These are phyloP conservation scores for Tillus elongatus DNA, from an alignment of 2,888 invertebrate species.

Conservation along the genomic window DNA sequence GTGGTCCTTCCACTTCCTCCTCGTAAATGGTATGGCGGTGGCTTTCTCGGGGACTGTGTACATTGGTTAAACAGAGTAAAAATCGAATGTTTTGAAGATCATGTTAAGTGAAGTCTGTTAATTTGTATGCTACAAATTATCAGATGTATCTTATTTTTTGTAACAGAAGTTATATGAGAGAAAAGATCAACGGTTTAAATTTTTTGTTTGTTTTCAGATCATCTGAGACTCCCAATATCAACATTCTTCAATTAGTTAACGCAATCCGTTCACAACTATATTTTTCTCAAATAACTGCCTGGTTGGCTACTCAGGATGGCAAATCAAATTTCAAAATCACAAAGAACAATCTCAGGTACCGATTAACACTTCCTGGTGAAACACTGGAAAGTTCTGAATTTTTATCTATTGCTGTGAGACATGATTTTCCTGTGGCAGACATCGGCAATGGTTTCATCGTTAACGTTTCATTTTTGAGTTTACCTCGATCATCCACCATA, in stretches of 20 bases:
- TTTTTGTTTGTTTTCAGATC: constrained; percentile 36
- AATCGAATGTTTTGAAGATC: too few species aligned
- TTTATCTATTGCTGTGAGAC: constrained; percentile 51
- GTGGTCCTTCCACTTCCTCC: too few species aligned
- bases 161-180: too few species aligned
- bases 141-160: too few species aligned
- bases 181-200: too few species aligned
- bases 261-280: constrained; percentile 91
- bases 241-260: constrained; percentile 70
- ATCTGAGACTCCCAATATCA: constrained; percentile 44
- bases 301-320: constrained; percentile 53
- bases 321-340: constrained; percentile 20
- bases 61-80: too few species aligned
- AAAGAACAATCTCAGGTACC: constrained; percentile 41
- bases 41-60: too few species aligned
- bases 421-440: constrained; percentile 64
- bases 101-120: too few species aligned
- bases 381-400: constrained; percentile 48
- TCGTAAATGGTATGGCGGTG: too few species aligned
- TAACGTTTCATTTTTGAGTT: constrained; percentile 54
- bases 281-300: constrained; percentile 94
- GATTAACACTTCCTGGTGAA: constrained; percentile 59
- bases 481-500: constrained; percentile 65
- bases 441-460: constrained; percentile 56
- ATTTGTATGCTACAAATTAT: too few species aligned